Evolutionary conservation across 1,140 invertebrate genomes (phyloP), one percentile per base, ranked within the genome.

Genomic region (Trissolcus basalis): DNA sequence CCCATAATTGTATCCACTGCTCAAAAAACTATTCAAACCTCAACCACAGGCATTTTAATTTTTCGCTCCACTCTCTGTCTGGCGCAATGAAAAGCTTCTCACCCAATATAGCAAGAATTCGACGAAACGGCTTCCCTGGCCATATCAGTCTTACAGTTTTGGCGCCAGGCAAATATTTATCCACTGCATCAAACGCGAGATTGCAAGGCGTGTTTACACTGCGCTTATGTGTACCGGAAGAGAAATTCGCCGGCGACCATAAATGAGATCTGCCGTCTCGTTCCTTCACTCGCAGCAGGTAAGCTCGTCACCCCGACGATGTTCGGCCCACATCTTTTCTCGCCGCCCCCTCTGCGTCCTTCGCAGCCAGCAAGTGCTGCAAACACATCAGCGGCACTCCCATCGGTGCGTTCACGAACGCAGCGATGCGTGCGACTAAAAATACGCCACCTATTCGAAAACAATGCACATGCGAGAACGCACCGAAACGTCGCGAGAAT

Each of bases 261-360:
- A 74, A 76, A 72, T 56, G 51, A 71, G 60, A 78, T 69, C 69
- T 65, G 15, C 36, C 32, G 43, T 74, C 77, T 80, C 82, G 78
- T 76, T 64, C 60, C 78, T 77, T 68, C 63, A 43, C 71, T 78
- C 79, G 58, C 81, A 81, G 79, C 83, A 78, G 82, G 82, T 82
- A 83, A 61, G 77, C 80, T 78, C 78, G 64, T 77, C 77, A 70
- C 56, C 75, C 77, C 72, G 73, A 69, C 76, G 79, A 78, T 75
- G 71, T 68, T 79, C 78, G 12, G 73, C 60, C 61, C 70, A 78
- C 56, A 39, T 71, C 39, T 80, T 71, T 79, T 74, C 70, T 73
- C 33, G 73, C 60, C 60, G 60, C 59, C 73, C 65, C 59, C 60
- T 49, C 6, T 27, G 19, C 43, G 0, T 76, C 75, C 77, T 76